Percentiles rank a stretch among this genome's conserved stretches.
Evolutionary conservation across 2,797 vertebrate genomes (phyloP).

Genomic region (Hemibagrus guttatus): DNA sequence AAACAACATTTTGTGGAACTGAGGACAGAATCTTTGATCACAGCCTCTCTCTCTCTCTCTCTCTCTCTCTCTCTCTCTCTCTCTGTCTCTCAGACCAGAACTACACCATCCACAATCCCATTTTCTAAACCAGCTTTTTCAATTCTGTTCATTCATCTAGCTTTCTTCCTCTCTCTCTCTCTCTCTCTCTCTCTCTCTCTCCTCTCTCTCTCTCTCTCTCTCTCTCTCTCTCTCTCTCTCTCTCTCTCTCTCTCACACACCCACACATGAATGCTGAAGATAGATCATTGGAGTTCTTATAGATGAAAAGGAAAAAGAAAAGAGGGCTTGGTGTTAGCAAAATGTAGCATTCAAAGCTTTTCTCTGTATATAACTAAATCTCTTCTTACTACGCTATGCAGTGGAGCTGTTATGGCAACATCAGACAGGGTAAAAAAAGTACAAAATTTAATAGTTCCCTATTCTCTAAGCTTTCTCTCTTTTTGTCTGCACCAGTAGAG

Average conservation of each 20-base stretch:
- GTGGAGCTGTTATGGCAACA: constrained; percentile 40
- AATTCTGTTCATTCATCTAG: constrained; percentile 36
- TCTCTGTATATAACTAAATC: background rate
- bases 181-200: background rate
- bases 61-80: background rate
- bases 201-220: background rate
- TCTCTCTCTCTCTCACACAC: background rate
- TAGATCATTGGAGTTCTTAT: constrained; percentile 12
- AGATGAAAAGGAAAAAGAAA: background rate
- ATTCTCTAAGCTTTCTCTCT: constrained; percentile 54
- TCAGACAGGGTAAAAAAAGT: constrained; percentile 42
- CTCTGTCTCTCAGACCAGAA: background rate
- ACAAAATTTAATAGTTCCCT: constrained; percentile 16
- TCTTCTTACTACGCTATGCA: background rate
- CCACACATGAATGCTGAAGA: constrained; percentile 28
- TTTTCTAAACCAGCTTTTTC: constrained; percentile 20
- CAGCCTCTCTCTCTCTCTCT: background rate
- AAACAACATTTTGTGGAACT: background rate
- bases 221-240: background rate
- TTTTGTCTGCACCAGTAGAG: constrained; percentile 11
- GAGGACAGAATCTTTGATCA: background rate
- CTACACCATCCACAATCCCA: constrained; percentile 22
- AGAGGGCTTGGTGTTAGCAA: background rate
- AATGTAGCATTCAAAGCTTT: background rate
- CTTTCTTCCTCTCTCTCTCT: background rate